Base-by-base conservation (phyloP, 2,797 vertebrate genomes). In the Pseudocheirus occidentalis region DNA sequence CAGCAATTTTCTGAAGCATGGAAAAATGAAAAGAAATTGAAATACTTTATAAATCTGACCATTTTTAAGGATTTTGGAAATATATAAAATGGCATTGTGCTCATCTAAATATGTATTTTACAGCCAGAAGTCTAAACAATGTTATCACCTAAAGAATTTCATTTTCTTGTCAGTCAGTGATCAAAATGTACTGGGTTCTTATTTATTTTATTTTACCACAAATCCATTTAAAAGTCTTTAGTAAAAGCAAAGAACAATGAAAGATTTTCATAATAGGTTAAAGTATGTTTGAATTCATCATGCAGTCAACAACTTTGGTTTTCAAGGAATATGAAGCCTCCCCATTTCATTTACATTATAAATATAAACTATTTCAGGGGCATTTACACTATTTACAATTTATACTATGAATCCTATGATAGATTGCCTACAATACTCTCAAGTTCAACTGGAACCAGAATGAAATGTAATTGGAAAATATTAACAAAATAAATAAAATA, bases 41-140 rank as follows among this genome's bases (percentile, higher is more conserved):
- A 92, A 93, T 81, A 81, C 9, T 16, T 46, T 81, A 81, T 5
- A 95, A 94, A 92, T 50, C 14, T 92, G 53, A 58, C 40, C 87
- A 73, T 94, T 94, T 95, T 92, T 92, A 96, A 96, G 92, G 90
- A 94, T 90, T 93, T 95, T 52, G 89, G 97, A 95, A 95, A 93
- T 91, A 93, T 91, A 93, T 27, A 50, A 89, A 18, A 34, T 95
- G 90, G 91, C 54, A 40, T 24, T 66, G 13, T 90, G 93, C 52
- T 13, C 93, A 40, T 97, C 90, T 46, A 95, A 96, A 92, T 73
- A 62, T 28, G 87, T 57, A 95, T 92, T 94, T 62, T 81, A 13
- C 81, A 58, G 31, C 21, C 59, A 34, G 53, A 94, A 90, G 95
- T 27, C 7, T 93, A 92, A 92, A 95, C 40, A 95, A 90, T 92